Evolutionary conservation across 2,888 invertebrate species (phyloP).

Genomic region (Scelioninae gen. 1): DNA sequence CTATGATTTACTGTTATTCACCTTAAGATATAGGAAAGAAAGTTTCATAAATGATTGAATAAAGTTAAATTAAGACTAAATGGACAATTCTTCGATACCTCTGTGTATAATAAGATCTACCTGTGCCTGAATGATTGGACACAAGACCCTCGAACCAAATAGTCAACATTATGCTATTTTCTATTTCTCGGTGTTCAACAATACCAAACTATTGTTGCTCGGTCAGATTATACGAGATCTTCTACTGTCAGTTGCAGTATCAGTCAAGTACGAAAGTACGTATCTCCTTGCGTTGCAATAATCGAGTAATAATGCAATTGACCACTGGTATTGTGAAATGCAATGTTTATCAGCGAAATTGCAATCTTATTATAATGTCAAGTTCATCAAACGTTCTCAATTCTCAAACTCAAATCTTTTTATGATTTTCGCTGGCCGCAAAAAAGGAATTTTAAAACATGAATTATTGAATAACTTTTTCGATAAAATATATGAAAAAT

Average conservation of each 20-base stretch:
- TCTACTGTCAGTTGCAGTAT: slow-evolving; percentile 65
- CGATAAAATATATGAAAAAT: too few relatives aligned
- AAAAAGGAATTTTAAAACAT: too few relatives aligned
- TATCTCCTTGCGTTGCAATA: slow-evolving; percentile 56
- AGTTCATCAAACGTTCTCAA: slow-evolving; percentile 43
- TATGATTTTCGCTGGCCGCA: slow-evolving; percentile 4
- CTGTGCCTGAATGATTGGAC: slow-evolving; percentile 51
- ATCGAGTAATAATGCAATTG: slow-evolving; percentile 55
- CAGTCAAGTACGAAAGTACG: slow-evolving; percentile 57
- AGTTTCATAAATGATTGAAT: slow-evolving; percentile 33
- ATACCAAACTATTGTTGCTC: slow-evolving; percentile 46
- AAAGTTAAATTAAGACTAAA: slow-evolving; percentile 43
- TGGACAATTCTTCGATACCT: slow-evolving; percentile 31
- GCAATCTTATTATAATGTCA: slow-evolving; percentile 52
- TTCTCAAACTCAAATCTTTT: slow-evolving; percentile 27
- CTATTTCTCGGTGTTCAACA: slow-evolving; percentile 56
- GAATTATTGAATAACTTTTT: too few relatives aligned
- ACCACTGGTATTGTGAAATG: slow-evolving; percentile 57
- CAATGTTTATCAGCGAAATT: slow-evolving; percentile 51
- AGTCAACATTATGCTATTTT: slow-evolving; percentile 45
- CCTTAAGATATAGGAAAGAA: background rate
- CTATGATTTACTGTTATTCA: too few relatives aligned
- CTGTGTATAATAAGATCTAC: slow-evolving; percentile 45
- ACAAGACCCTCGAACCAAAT: slow-evolving; percentile 41
- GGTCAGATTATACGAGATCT: slow-evolving; percentile 64